Base-by-base conservation (phyloP, 2,113 vertebrate genomes). In the Ellobius talpinus region DNA sequence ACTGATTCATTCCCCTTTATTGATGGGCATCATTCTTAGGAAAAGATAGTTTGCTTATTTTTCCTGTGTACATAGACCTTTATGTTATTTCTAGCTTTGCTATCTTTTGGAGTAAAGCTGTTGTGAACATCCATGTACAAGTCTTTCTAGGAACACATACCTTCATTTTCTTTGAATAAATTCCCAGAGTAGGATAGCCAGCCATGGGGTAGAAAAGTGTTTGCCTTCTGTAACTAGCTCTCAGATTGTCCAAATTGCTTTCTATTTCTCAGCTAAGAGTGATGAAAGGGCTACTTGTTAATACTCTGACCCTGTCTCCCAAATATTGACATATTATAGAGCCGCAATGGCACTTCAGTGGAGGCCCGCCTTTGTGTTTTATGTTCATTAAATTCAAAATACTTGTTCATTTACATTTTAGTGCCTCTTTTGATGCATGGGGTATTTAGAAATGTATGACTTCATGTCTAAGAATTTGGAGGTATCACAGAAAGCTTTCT, bases 341-440 rank as follows among this genome's bases (percentile, higher is more conserved):
- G 61, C n/a, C 6, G 14, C 10, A 61, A 50, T 16, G 50, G 31
- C 8, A 19, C 3, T 36, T 76, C 58, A 79, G 31, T 72, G 19
- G 13, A 66, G 47, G 58, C 36, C 68, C 81, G 55, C n/a, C 52
- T 68, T 74, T 24, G 68, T 70, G 19, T 13, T 77, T 29, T 74
- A 29, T 73, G 90, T 96, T 87, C 65, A 90, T 58, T 86, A 66
- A 79, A 31, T 79, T 85, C 23, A 96, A 90, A 76, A 91, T 76
- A 42, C 24, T 76, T 82, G 23, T 12, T 61, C 26, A 39, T 61
- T 84, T 29, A 84, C 23, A 84, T 84, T 24, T 39, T 58, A 61
- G 68, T 74, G 2, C 66, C 33, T 87, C 77, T 36, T 72, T 93
- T 91, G 74, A 47, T 81, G 29, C 33, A 52, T n/a, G 31, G 9